A percentile compares a stretch with the other conserved stretches of the same genome.
These are phyloP conservation scores for Ianthella basta DNA, from an alignment of 37 sponge, comb jelly and placozoan species.

Conservation along the genomic window DNA sequence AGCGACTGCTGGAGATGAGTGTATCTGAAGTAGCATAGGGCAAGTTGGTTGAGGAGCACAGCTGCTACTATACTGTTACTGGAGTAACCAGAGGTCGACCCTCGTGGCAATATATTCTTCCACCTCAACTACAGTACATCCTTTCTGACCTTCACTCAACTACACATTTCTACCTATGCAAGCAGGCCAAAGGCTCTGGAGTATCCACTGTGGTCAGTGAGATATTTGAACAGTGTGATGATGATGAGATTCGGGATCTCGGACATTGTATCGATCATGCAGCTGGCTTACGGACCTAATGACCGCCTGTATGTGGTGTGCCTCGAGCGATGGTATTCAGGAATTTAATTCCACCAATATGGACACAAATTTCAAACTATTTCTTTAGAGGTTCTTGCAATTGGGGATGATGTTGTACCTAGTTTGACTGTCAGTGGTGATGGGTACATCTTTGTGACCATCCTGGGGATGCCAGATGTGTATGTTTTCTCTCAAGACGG, in stretches of 20 bases:
- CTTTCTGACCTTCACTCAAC: background rate
- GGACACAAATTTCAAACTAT: background rate
- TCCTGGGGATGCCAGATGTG: background rate
- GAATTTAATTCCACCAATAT: background rate
- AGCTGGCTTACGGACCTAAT: background rate
- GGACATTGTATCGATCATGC: background rate
- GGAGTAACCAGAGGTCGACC: background rate
- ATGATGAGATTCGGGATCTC: background rate
- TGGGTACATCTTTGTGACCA: background rate
- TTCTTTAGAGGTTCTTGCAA: background rate
- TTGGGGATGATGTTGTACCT: background rate
- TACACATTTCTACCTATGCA: background rate
- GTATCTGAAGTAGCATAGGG: too few relatives aligned
- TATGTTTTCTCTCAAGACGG: constrained; percentile 1
- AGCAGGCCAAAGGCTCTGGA: background rate
- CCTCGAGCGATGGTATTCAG: background rate
- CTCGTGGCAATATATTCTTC: background rate
- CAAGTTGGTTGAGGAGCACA: too few relatives aligned
- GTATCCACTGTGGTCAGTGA: background rate
- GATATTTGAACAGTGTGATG: background rate
- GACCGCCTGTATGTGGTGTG: background rate
- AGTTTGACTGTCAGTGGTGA: background rate
- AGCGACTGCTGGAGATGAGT: too few relatives aligned
- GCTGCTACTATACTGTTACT: too few relatives aligned
- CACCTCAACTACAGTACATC: background rate